These are phyloP conservation scores for Ciconia stormi DNA, from an alignment of 2,113 vertebrate species.

Conservation along the genomic window DNA sequence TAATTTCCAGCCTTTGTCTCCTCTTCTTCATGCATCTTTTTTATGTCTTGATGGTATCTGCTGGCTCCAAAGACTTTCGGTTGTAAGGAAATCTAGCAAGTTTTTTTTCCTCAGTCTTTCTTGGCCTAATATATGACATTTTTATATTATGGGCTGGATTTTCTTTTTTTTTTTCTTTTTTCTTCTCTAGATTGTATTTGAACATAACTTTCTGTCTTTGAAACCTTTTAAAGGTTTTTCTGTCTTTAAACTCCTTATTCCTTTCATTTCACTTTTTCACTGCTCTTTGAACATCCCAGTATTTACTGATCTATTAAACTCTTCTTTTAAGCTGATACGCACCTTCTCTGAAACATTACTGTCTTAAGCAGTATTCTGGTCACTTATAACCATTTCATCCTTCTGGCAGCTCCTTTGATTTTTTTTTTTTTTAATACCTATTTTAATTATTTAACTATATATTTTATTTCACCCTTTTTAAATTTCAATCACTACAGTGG, in stretches of 20 bases:
- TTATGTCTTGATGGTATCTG: background rate
- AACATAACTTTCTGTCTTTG: background rate
- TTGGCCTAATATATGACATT: background rate
- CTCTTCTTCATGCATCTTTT: background rate
- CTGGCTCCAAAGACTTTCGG: background rate
- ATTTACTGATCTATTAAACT: background rate
- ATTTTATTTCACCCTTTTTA: background rate
- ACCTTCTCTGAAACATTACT: background rate
- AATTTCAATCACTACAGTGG: background rate
- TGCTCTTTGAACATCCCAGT: background rate
- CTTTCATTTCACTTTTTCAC: background rate
- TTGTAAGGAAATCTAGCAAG: background rate
- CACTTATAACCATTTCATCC: background rate
- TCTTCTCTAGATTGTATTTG: background rate
- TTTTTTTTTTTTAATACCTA: accelerated
- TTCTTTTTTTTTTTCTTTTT: too few species aligned
- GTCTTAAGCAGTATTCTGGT: background rate
- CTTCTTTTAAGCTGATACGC: background rate
- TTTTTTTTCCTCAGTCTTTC: background rate
- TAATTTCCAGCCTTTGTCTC: background rate
- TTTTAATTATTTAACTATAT: background rate
- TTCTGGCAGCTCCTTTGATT: background rate
- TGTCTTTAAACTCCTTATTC: background rate
- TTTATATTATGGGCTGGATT: background rate
- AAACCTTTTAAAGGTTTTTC: background rate